These are phyloP conservation scores for Athene cunicularia DNA, from an alignment of 2,113 vertebrate genomes.

Conservation along the genomic window DNA sequence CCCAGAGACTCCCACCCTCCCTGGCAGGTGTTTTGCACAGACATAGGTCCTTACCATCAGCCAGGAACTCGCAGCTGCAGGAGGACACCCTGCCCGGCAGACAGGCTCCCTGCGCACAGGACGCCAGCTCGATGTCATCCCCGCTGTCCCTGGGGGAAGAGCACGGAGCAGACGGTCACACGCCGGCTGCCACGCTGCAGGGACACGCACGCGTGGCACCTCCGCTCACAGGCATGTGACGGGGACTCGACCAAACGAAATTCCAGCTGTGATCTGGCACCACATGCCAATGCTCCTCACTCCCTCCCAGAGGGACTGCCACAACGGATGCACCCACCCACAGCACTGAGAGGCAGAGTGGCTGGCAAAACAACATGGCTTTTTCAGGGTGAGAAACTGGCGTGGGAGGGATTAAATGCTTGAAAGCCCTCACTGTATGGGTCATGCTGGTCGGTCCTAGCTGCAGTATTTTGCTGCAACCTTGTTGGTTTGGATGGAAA, in stretches of 20 bases:
- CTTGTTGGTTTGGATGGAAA: neutral
- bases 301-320: neutral
- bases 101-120: slow-evolving; percentile 85
- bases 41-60: slow-evolving; percentile 80
- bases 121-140: slow-evolving; percentile 89
- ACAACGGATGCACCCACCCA: neutral
- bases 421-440: neutral
- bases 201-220: neutral
- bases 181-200: neutral
- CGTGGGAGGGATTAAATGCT: neutral
- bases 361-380: neutral
- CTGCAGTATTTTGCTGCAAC: neutral
- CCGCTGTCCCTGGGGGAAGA: slow-evolving; percentile 87
- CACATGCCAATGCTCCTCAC: neutral
- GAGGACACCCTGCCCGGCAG: slow-evolving; percentile 84
- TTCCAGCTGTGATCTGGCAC: neutral
- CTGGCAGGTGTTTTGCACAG: neutral
- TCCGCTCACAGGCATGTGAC: rapidly evolving
- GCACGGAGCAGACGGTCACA: neutral
- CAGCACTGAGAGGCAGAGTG: neutral
- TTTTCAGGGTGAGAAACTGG: neutral
- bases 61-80: slow-evolving; percentile 93
- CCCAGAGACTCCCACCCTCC: neutral
- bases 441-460: rapidly evolving
- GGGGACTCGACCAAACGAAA: rapidly evolving